Evolutionary conservation across 2,888 invertebrate species (phyloP), one percentile per base, ranked within the genome.

Genomic region (Scaptomyza polygonia): DNA sequence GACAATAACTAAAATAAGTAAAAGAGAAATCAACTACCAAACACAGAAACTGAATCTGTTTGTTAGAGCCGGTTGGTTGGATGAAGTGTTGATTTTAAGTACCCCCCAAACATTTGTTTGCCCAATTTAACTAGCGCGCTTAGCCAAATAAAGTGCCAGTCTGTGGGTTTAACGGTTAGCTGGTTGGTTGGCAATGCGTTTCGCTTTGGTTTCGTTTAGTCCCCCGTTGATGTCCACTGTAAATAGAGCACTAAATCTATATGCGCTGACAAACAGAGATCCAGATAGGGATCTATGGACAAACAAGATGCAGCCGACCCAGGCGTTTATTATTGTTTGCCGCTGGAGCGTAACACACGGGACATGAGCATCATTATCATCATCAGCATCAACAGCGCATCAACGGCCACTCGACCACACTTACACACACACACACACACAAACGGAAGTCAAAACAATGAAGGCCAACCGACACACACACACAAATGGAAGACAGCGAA

Each of bases 251-350:
- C 79, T 71, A 71, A 86, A 73, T 83, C 83, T 73, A 66, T 79
- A 52, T 66, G 75, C 79, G 66, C 75, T 74, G 72, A 75, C 64
- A 45, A 29, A 45, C 27, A 29, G 16, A 67, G 67, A 77, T 63
- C 51, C 67, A 54, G 66, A 74, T 71, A 59, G 66, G 48, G 65
- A 72, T 72, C 65, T 70, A 61, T 70, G 54, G 64, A 65, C 61
- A 40, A 12, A 63, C 77, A 73, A 74, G 69, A 64, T 70, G 84
- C 74, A 74, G 49, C 44, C 53, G 66, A 59, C 58, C 39, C 51
- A 44, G 63, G 63, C 72, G 83, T 83, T 79, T 82, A 79, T 82
- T 86, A 83, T 86, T 79, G 77, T 86, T 83, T 83, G 86, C 61
- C 70, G 72, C 45, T 77, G 71, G 47, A 77, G 68, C 76, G 43